Percentiles rank a stretch among this genome's conserved stretches.
phyloP scores from a whole-genome alignment of 2,113 vertebrate species.

The Petrocephalus zakoni region DNA sequence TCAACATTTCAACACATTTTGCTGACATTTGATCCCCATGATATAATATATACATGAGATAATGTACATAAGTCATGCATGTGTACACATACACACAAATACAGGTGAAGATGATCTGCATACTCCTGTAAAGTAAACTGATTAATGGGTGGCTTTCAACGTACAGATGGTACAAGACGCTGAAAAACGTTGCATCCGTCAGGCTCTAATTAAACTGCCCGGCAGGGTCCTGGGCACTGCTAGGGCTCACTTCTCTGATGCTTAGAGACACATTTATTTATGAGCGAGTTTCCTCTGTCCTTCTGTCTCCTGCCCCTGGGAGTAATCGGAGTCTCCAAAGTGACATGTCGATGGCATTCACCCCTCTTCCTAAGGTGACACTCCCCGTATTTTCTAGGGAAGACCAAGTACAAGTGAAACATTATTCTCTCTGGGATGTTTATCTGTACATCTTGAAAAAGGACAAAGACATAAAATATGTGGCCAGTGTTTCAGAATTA shows the following conservation, averaged over 20 bases:
- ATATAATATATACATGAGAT: no score
- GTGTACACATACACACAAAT: neutral
- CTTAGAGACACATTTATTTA: neutral
- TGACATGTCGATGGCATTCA: neutral
- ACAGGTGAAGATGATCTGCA: neutral
- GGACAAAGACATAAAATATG: neutral
- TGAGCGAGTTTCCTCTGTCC: neutral
- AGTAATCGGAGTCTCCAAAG: neutral
- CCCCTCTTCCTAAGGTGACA: neutral
- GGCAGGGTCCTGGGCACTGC: neutral
- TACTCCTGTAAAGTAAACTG: neutral
- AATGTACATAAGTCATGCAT: neutral
- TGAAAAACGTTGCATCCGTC: neutral
- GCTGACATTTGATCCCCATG: no score
- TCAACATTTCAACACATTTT: no score
- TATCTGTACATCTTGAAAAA: neutral
- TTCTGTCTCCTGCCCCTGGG: neutral
- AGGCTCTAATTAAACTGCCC: neutral
- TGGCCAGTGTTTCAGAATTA: neutral
- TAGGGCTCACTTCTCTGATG: neutral
- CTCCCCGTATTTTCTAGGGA: neutral
- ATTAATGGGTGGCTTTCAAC: neutral
- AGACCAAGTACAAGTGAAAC: neutral
- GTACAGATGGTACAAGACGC: neutral
- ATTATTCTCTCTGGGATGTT: neutral